Base-by-base conservation (phyloP, 2,113 vertebrate genomes). In the Centropus unirufus region DNA sequence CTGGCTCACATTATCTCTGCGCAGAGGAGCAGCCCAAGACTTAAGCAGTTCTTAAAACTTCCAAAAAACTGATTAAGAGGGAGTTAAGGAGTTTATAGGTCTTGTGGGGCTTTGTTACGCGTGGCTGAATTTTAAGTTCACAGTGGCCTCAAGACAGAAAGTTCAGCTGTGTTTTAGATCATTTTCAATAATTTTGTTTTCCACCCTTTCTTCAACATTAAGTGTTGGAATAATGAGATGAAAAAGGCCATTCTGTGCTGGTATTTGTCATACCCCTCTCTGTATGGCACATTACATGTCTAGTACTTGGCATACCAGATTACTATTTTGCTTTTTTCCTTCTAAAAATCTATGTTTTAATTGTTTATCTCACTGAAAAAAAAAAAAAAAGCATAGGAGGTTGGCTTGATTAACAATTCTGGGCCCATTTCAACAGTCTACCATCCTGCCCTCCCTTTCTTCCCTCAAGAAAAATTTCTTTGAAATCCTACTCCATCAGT, bases 11-110 rank as follows among this genome's bases (percentile, higher is more conserved):
- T 93, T 92, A 93, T 93, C 90, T 92, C 80, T 39, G 36, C 74
- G 2, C 88, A 87, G 85, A 95, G 83, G 76, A 96, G 79, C 88
- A 93, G 79, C n/a, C 54, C 57, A 55, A 90, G 89, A 67, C 57
- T 92, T 93, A 93, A 92, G 79, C 44, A 68, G 73, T 94, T 92
- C 79, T 88, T 90, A 90, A 95, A 95, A 86, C 80, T 88, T 88
- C 82, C 47, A 80, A 91, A 94, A 93, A 87, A 22, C 68, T 95
- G 93, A 96, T 93, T 92, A 96, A 96, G 92, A 82, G 62, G 69
- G 83, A 96, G 95, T 84, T 90, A 93, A 93, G 62, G 51, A 92
- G 88, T 94, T 96, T 96, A 96, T 96, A 87, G 88, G 73, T 90
- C 93, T 87, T 76, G 22, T 39, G 92, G 92, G 93, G 72, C 68